Percentiles rank a stretch among this genome's conserved stretches.
These are phyloP conservation scores for Mugil cephalus DNA, from an alignment of 2,113 vertebrate genomes.

Conservation along the genomic window DNA sequence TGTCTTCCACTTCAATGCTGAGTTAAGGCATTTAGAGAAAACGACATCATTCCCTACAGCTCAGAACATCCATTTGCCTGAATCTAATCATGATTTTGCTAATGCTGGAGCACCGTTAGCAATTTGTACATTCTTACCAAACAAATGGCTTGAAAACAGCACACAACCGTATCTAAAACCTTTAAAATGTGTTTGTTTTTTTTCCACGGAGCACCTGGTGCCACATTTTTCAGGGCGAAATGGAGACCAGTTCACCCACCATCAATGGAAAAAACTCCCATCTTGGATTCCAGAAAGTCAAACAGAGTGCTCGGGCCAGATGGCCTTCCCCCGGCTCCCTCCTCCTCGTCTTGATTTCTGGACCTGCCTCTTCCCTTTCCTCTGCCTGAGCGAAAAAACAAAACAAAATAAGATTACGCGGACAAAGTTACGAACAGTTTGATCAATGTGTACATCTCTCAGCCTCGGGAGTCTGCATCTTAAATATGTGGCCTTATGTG, in stretches of 20 bases:
- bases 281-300: slow-evolving; percentile 97
- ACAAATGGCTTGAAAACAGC: background rate
- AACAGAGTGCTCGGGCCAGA: slow-evolving; percentile 97
- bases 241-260: slow-evolving; percentile 79
- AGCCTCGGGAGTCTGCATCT: background rate
- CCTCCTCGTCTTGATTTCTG: slow-evolving; percentile 91
- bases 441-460: background rate
- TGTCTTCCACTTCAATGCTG: background rate
- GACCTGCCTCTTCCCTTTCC: slow-evolving; percentile 91
- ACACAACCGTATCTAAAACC: background rate
- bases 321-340: slow-evolving; percentile 89
- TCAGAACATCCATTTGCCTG: slow-evolving; percentile 41
- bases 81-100: background rate
- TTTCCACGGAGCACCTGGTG: too few relatives aligned
- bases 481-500: background rate
- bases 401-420: background rate
- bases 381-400: slow-evolving; percentile 68
- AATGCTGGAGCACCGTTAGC: background rate
- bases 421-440: slow-evolving; percentile 1
- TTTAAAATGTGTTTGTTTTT: too few relatives aligned
- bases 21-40: slow-evolving; percentile 6
- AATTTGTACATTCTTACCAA: background rate
- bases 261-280: slow-evolving; percentile 92
- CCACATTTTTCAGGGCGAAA: background rate
- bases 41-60: slow-evolving; percentile 20